Base-by-base conservation (phyloP, 1,140 invertebrate genomes). In the Planococcus citri region DNA sequence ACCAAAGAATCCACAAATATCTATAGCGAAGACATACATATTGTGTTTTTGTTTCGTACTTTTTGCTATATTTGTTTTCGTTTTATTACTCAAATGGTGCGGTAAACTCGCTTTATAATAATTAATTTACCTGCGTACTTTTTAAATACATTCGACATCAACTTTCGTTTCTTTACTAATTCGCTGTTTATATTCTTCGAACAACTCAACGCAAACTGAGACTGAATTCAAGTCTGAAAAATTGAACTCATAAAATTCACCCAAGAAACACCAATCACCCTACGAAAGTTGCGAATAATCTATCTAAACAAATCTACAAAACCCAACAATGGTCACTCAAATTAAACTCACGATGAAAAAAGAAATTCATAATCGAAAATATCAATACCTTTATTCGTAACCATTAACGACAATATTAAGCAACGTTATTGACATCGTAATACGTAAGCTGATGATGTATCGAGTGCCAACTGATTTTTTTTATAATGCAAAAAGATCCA, bases 1-100 rank as follows among this genome's bases (percentile, higher is more conserved):
- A 64, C 60, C 60, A 64, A 64, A 64, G 60, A 64, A 64, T 25
- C 60, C 60, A 6, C 22, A 64, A 64, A 64, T 64, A 21, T 64
- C 60, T 1, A 25, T 64, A 4, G 60, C 60, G 22, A 64, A 27
- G 20, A 64, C 60, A 12, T 64, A 64, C 60, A 64, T 64, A 24
- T 4, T 64, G 8, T 64, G 17, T 64, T 51, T 51, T n/a, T 64
- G 60, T 17, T 24, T 64, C 10, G 10, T 64, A 25, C 24, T 64
- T 4, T 64, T 10, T 27, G 24, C 3, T 25, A 25, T 64, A 24
- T 17, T 64, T 25, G 1, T 64, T 64, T 64, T 64, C 9, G 25
- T 64, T 9, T 25, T 64, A 25, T 17, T 64, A 21, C 60, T 64
- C 60, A 64, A 64, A 27, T 25, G 3, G 1, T 64, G 24, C 22